Base-by-base conservation (phyloP, 2,797 vertebrate species). In the Perdix hodgsoniae region DNA sequence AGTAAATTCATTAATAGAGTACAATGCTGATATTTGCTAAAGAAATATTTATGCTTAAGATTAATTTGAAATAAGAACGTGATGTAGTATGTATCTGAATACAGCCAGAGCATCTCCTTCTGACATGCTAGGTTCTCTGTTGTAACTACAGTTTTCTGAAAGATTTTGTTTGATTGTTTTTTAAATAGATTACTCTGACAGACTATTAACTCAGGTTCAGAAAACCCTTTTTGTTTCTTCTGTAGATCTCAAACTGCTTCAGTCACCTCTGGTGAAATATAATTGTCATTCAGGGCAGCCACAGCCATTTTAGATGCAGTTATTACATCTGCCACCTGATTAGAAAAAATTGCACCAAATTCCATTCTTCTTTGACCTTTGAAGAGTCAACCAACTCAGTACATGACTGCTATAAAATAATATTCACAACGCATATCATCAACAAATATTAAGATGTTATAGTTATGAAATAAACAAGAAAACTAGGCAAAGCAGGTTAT, bases 341-440 rank as follows among this genome's bases (percentile, higher is more conserved):
- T 70, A 85, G 63, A 73, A 83, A 94, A 59, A 91, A 87, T 67
- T 67, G 73, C 60, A 81, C 47, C n/a, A 81, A 91, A 94, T 57
- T 91, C 26, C 23, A 40, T 91, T 89, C 69, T 86, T 90, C 66
- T 79, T 74, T 94, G 79, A 83, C 84, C 70, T 94, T 73, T 88
- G 82, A 95, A 94, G 79, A 95, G 87, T 92, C 86, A 92, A 95
- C 73, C 79, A 73, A 86, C 84, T 83, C 63, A 47, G 40, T 73
- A 10, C 26, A 67, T 52, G 70, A 31, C 70, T 93, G 31, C 76
- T 86, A 93, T 26, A 35, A 89, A 88, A 89, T 75, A 86, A 93
- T 13, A 83, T 35, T 61, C 69, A 78, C 54, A n/a, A n/a, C n/a
- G n/a, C n/a, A n/a, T n/a, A n/a, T n/a, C n/a, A n/a, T n/a, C n/a